These are phyloP conservation scores for Calidris pygmaea DNA, from an alignment of 2,113 vertebrate species.

Conservation along the genomic window DNA sequence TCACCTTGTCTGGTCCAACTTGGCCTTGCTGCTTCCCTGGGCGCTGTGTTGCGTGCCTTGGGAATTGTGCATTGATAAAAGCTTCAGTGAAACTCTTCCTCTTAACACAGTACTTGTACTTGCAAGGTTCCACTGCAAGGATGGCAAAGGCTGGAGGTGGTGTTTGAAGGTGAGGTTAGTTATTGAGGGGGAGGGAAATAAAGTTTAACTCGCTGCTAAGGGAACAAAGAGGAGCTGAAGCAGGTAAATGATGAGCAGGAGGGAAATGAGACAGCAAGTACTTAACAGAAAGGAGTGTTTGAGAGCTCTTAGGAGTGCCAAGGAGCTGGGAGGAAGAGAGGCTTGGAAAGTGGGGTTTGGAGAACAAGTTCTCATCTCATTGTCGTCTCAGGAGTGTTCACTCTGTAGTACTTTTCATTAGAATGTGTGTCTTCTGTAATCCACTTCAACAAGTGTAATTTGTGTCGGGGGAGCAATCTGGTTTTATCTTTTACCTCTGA, in stretches of 20 bases:
- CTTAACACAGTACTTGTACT: not conserved
- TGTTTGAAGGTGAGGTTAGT: not conserved
- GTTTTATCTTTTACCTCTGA: not conserved
- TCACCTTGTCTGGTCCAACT: not conserved
- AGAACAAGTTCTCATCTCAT: not conserved
- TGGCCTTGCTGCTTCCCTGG: not conserved
- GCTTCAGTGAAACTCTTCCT: not conserved
- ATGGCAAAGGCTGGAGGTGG: not conserved
- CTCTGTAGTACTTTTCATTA: not conserved
- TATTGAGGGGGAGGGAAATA: not conserved
- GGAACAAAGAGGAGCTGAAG: not conserved
- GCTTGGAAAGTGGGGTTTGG: not conserved
- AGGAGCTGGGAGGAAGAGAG: not conserved
- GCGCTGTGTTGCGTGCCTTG: not conserved
- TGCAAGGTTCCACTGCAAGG: not conserved
- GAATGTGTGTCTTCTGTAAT: not conserved
- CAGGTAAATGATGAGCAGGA: not conserved
- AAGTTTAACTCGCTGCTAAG: not conserved
- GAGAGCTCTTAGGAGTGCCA: slow-evolving; percentile 17
- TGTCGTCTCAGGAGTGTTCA: not conserved
- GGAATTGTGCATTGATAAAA: not conserved
- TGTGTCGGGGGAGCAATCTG: not conserved
- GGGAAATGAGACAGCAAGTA: not conserved
- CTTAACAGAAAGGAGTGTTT: not conserved
- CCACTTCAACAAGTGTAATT: not conserved